Conservation (phyloP, 2,113 vertebrate genomes). For the Lophius piscatorius region DNA sequence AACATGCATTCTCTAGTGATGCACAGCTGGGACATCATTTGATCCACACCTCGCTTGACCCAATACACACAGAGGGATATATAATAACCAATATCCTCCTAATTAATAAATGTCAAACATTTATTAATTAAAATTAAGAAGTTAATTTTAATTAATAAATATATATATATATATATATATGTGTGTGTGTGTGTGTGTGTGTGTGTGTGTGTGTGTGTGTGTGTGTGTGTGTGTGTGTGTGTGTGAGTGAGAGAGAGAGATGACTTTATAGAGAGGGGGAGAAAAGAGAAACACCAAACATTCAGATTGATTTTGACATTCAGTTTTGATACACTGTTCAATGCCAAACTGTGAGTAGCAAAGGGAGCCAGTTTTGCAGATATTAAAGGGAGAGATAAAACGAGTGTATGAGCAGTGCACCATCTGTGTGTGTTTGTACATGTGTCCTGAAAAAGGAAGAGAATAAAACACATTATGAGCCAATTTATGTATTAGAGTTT, state of each 20-base stretch:
- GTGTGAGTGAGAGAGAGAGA: constrained; percentile 3
- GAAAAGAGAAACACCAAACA: constrained; percentile 1
- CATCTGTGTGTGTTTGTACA: not conserved
- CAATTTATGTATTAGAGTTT: too few species aligned
- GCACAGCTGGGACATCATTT: too few species aligned
- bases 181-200: not conserved
- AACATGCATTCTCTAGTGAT: too few species aligned
- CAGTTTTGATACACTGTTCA: constrained; percentile 51
- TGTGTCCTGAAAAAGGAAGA: not conserved
- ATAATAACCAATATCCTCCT: too few species aligned
- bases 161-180: too few species aligned
- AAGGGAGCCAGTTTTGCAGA: constrained; percentile 23
- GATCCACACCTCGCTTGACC: too few species aligned
- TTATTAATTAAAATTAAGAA: too few species aligned
- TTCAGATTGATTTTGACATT: constrained; percentile 50
- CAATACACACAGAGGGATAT: too few species aligned
- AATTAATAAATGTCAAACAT: too few species aligned
- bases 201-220: constrained; percentile 4
- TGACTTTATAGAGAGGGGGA: not conserved
- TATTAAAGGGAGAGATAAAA: constrained; percentile 44
- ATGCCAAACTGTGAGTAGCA: constrained; percentile 29
- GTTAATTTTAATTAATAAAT: too few species aligned
- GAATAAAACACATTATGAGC: too few species aligned
- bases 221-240: constrained; percentile 8
- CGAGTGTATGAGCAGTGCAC: constrained; percentile 25